Conservation (phyloP, 2,797 vertebrate species). For the Gadopsis marmoratus region DNA sequence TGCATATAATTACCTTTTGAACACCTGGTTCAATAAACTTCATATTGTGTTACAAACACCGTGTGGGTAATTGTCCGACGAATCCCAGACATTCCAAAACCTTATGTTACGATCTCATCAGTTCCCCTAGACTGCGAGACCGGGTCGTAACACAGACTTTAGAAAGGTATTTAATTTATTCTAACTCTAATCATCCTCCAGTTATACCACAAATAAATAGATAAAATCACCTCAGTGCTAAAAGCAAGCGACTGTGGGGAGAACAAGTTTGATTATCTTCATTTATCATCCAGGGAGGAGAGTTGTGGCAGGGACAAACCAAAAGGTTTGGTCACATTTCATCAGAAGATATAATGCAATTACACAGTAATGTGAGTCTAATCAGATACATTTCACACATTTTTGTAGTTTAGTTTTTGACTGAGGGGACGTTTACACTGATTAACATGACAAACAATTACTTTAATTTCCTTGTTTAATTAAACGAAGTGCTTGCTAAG, state of each 20-base stretch:
- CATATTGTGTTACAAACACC: too few species aligned
- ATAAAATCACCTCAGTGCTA: too few species aligned
- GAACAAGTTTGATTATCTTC: conserved; percentile 22
- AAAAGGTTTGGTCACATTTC: neutral
- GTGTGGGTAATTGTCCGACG: too few species aligned
- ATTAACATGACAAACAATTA: conserved; percentile 21
- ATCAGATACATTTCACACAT: neutral
- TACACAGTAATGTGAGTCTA: conserved; percentile 12
- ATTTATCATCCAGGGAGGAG: conserved; percentile 19
- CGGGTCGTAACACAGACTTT: too few species aligned
- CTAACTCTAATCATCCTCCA: too few species aligned
- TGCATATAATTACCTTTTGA: too few species aligned
- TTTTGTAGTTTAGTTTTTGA: neutral
- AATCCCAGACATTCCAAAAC: too few species aligned
- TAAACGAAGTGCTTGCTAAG: conserved; percentile 14
- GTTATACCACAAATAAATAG: too few species aligned
- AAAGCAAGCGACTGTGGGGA: neutral
- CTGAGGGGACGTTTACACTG: neutral
- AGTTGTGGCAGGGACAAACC: neutral
- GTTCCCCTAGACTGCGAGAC: too few species aligned
- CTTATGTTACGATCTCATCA: too few species aligned
- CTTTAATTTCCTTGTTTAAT: conserved; percentile 4
- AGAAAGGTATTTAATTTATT: too few species aligned
- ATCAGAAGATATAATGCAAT: conserved; percentile 11
- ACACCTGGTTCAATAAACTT: too few species aligned